Percentiles rank a stretch among this genome's conserved stretches.
These are phyloP conservation scores for Melangyna quadrimaculata DNA, from an alignment of 2,888 invertebrate species.

Conservation along the genomic window DNA sequence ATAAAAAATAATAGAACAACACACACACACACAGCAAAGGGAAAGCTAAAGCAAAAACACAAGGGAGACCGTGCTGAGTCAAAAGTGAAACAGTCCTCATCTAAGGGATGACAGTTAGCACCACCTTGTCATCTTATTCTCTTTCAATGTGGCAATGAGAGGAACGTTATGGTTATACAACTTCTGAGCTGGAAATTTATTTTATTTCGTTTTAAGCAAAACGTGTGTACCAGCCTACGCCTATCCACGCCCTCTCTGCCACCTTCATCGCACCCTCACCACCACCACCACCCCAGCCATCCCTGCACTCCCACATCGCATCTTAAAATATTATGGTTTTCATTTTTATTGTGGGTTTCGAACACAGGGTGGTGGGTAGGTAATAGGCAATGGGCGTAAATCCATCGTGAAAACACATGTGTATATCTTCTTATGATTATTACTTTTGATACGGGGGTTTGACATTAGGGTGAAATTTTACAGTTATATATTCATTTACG, in stretches of 20 bases:
- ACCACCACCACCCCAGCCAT: too few species aligned
- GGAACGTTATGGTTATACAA: conserved; percentile 23
- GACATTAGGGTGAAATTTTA: conserved; percentile 62
- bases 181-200: conserved; percentile 64
- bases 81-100: not conserved
- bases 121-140: conserved; percentile 51
- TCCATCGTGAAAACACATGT: conserved; percentile 18
- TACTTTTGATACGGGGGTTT: conserved; percentile 52
- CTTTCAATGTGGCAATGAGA: conserved; percentile 46
- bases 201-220: conserved; percentile 40
- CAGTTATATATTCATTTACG: conserved; percentile 54
- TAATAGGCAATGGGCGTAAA: conserved; percentile 10
- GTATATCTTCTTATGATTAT: conserved; percentile 43
- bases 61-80: not conserved
- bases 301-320: not conserved
- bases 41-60: not conserved
- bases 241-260: conserved; percentile 34
- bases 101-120: conserved; percentile 48
- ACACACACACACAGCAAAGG: not conserved
- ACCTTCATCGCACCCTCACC: not conserved
- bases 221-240: conserved; percentile 51
- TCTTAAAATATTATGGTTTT: conserved; percentile 14
- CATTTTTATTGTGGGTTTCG: too few species aligned
- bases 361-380: not conserved
- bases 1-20: conserved; percentile 18